phyloP scores from a whole-genome alignment of 1,140 invertebrate genomes.

The Parasteatoda tepidariorum region DNA sequence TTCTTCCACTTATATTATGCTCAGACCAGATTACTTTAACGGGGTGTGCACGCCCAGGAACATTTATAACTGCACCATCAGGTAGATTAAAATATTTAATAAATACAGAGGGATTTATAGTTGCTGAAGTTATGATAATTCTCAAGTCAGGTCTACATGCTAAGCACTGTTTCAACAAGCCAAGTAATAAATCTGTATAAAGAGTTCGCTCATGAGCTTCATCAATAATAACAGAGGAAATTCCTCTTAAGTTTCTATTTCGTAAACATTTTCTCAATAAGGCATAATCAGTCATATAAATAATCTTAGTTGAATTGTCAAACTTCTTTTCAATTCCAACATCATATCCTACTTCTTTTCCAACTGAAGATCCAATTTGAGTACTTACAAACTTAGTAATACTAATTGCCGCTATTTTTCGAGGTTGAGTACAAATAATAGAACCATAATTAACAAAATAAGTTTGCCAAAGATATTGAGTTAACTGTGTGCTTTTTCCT shows the following conservation, averaged over 20 bases:
- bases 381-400: constrained; percentile 92
- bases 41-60: constrained; percentile 90
- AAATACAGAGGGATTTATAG: constrained; percentile 94
- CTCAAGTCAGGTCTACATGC: constrained; percentile 87
- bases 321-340: constrained; percentile 96
- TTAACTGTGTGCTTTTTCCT: constrained; percentile 97
- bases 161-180: constrained; percentile 83
- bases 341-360: constrained; percentile 93
- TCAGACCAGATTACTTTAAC: constrained; percentile 78
- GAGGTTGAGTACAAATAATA: constrained; percentile 95
- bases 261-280: constrained; percentile 87
- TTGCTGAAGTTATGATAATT: constrained; percentile 96
- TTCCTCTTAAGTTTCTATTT: constrained; percentile 79
- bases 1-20: constrained; percentile 84
- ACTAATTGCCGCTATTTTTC: constrained; percentile 94
- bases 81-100: constrained; percentile 83
- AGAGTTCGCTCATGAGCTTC: constrained; percentile 97
- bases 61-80: constrained; percentile 80
- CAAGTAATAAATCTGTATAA: constrained; percentile 92
- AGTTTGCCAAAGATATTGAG: constrained; percentile 85
- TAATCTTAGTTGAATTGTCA: constrained; percentile 86
- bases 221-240: constrained; percentile 88
- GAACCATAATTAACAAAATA: constrained; percentile 76
- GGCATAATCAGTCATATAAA: constrained; percentile 96
- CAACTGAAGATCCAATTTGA: constrained; percentile 83